Evolutionary conservation across 1,140 invertebrate genomes (phyloP).

Genomic region (Callitettix versicolor): DNA sequence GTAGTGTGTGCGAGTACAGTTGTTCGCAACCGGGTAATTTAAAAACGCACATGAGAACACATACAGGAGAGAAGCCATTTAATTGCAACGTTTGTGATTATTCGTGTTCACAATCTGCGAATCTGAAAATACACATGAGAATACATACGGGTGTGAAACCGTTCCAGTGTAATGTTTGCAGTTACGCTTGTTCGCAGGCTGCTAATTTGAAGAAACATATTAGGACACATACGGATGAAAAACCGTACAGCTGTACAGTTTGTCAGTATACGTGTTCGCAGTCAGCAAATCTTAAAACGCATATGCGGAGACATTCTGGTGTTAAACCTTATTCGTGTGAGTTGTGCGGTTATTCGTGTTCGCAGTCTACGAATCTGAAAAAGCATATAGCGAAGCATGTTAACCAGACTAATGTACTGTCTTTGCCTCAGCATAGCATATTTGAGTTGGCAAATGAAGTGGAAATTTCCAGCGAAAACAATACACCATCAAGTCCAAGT

Average conservation of each 20-base stretch:
- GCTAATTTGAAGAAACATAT: neutral
- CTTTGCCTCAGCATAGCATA: no score
- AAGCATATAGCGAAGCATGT: no score
- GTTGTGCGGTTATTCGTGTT: no score
- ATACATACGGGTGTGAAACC: constrained; percentile 30
- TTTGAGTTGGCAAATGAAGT: no score
- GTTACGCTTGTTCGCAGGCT: constrained; percentile 16
- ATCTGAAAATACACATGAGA: constrained; percentile 53
- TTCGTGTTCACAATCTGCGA: constrained; percentile 55
- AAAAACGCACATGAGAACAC: constrained; percentile 58
- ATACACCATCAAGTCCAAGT: no score
- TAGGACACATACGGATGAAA: neutral
- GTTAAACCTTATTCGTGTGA: no score
- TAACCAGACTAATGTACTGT: no score
- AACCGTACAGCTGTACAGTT: neutral
- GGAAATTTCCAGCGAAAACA: no score
- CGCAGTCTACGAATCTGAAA: no score
- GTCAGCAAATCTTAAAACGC: neutral
- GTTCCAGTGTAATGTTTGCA: constrained; percentile 28
- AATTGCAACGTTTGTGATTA: constrained; percentile 53
- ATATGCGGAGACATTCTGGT: neutral
- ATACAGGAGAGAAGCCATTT: constrained; percentile 51
- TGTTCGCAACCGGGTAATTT: constrained; percentile 58
- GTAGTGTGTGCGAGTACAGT: constrained; percentile 52
- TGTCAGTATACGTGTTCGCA: neutral